Conservation (phyloP, 2,113 vertebrate species). For the Nothobranchius furzeri region DNA sequence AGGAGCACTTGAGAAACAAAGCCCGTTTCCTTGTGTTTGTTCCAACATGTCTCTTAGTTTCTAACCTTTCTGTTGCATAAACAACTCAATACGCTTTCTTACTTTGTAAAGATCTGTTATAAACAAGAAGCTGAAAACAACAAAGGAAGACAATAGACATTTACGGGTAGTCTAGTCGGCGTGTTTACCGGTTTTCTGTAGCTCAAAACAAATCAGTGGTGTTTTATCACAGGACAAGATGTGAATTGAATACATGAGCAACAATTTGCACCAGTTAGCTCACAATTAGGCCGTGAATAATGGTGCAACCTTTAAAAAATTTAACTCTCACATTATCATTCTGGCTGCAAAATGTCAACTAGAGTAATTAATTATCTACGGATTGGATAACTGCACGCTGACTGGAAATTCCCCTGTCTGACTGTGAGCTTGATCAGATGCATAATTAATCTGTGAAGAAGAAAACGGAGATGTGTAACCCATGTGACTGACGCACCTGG, state of each 20-base stretch:
- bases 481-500: too few relatives aligned
- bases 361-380: slow-evolving; percentile 65
- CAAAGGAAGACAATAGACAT: background rate
- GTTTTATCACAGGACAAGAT: slow-evolving; percentile 1
- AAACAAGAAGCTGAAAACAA: background rate
- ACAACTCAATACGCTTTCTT: background rate
- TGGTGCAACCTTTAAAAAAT: slow-evolving; percentile 40
- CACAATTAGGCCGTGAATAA: slow-evolving; percentile 42
- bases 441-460: slow-evolving; percentile 55
- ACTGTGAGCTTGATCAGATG: slow-evolving; percentile 59
- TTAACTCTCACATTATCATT: slow-evolving; percentile 39
- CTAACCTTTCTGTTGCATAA: background rate
- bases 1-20: background rate
- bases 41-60: background rate
- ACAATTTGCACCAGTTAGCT: slow-evolving; percentile 7
- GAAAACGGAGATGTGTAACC: slow-evolving; percentile 20
- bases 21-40: background rate
- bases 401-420: slow-evolving; percentile 54
- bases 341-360: slow-evolving; percentile 30
- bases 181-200: background rate
- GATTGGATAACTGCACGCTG: slow-evolving; percentile 65
- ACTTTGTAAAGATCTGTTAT: background rate
- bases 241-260: background rate
- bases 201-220: slow-evolving; percentile 1
- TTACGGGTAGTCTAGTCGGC: background rate